Evolutionary conservation across 1,140 invertebrate genomes (phyloP).

Genomic region (Mercenaria mercenaria): DNA sequence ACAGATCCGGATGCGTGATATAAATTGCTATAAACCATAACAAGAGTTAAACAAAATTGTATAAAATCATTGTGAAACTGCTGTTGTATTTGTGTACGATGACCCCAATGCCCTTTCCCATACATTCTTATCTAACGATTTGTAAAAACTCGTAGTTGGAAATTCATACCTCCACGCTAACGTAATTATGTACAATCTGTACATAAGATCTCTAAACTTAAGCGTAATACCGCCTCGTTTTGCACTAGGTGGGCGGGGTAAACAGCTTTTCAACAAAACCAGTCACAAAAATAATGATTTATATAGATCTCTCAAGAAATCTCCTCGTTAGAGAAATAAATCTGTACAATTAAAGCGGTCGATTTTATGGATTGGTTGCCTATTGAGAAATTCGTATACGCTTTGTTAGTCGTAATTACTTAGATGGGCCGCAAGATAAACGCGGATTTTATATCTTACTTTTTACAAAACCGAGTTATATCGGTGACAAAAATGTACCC

Average conservation of each 20-base stretch:
- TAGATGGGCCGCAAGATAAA: neutral
- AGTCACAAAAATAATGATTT: constrained; percentile 43
- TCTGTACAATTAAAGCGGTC: neutral
- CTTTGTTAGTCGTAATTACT: neutral
- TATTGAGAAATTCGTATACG: constrained; percentile 27
- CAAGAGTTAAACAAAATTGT: constrained; percentile 21
- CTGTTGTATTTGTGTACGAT: neutral
- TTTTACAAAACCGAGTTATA: neutral
- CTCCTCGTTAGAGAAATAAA: constrained; percentile 37
- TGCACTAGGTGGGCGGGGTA: constrained; percentile 54
- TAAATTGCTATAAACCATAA: neutral
- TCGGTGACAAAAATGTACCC: neutral
- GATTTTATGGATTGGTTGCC: constrained; percentile 39
- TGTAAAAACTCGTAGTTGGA: neutral
- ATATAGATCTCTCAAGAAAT: constrained; percentile 27
- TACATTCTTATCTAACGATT: constrained; percentile 20
- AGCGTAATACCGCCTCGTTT: constrained; percentile 50
- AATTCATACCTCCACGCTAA: neutral
- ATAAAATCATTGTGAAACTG: constrained; percentile 29
- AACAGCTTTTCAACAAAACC: constrained; percentile 8
- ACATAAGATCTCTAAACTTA: neutral
- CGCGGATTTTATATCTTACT: neutral
- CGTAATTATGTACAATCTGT: neutral
- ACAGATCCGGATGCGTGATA: neutral
- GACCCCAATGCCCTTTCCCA: constrained; percentile 9